Evolutionary conservation across 35 echinoderm and acorn worm genomes (phyloP).

Genomic region (Heliocidaris erythrogramma): DNA sequence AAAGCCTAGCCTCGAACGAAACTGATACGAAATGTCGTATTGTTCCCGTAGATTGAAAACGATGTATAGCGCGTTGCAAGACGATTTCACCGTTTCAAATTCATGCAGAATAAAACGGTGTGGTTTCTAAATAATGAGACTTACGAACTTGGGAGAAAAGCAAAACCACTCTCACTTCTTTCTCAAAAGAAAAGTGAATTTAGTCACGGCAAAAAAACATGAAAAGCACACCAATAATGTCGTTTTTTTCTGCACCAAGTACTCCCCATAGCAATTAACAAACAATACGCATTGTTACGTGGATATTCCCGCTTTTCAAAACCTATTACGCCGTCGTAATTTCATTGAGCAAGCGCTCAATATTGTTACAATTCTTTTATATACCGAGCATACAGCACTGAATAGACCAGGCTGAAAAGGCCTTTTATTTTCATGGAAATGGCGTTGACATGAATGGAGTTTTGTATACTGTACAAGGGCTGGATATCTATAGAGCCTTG

Average conservation of each 20-base stretch:
- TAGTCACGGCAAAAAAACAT: slow-evolving; percentile 47
- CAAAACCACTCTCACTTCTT: slow-evolving; percentile 32
- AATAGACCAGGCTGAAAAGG: slow-evolving; percentile 33
- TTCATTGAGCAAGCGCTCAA: slow-evolving; percentile 53
- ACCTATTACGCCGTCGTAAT: slow-evolving; percentile 43
- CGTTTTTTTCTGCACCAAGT: slow-evolving; percentile 15
- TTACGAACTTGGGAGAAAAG: slow-evolving; percentile 6
- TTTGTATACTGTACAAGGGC: slow-evolving; percentile 34
- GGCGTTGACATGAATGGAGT: slow-evolving; percentile 40
- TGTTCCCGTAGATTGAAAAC: slow-evolving; percentile 2
- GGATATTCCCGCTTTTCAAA: slow-evolving; percentile 49
- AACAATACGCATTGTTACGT: slow-evolving; percentile 38
- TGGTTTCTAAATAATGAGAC: not conserved
- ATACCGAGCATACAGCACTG: slow-evolving; percentile 39
- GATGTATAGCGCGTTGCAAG: not conserved
- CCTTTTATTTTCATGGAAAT: slow-evolving; percentile 53
- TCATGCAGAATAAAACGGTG: not conserved
- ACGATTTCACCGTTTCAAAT: not conserved
- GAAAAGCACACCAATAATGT: slow-evolving; percentile 42
- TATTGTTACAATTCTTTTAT: slow-evolving; percentile 55
- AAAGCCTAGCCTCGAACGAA: slow-evolving; percentile 1
- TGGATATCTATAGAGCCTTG: slow-evolving; percentile 36
- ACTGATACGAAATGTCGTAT: not conserved
- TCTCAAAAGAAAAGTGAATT: not conserved
- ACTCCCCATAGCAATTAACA: slow-evolving; percentile 50